These are phyloP conservation scores for Orientallactaga bullata DNA, from an alignment of 2,113 vertebrate genomes.

Conservation along the genomic window DNA sequence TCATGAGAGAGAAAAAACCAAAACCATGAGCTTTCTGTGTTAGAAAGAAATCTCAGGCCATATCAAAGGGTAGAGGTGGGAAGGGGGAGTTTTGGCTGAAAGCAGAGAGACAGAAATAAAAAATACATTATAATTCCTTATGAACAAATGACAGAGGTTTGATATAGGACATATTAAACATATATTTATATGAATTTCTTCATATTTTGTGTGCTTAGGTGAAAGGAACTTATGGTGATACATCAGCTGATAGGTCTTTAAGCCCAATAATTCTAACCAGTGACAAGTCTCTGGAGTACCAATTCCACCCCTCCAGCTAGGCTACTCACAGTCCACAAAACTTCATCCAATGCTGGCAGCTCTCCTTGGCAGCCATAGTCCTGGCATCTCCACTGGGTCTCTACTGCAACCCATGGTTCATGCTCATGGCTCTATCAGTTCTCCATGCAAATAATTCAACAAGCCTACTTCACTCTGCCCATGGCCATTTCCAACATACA, in stretches of 20 bases:
- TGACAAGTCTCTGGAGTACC: too few species aligned
- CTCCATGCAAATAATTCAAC: too few species aligned
- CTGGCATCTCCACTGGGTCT: too few species aligned
- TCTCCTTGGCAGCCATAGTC: too few species aligned
- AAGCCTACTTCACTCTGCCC: too few species aligned
- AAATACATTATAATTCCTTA: background rate
- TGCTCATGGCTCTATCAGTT: too few species aligned
- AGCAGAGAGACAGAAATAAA: background rate
- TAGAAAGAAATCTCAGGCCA: background rate
- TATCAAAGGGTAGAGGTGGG: background rate
- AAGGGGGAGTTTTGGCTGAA: background rate
- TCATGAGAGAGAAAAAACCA: background rate
- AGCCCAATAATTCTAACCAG: too few species aligned
- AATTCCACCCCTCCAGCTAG: too few species aligned
- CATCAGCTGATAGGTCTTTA: background rate
- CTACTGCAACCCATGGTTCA: too few species aligned
- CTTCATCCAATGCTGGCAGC: too few species aligned
- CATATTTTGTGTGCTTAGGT: background rate
- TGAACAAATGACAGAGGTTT: background rate
- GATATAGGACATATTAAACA: background rate
- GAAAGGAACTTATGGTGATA: background rate
- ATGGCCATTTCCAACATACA: too few species aligned
- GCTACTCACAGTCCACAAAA: too few species aligned
- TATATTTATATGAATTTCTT: background rate
- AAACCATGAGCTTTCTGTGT: background rate